phyloP scores from a whole-genome alignment of 2,113 vertebrate species.

The Gymnarchus niloticus region DNA sequence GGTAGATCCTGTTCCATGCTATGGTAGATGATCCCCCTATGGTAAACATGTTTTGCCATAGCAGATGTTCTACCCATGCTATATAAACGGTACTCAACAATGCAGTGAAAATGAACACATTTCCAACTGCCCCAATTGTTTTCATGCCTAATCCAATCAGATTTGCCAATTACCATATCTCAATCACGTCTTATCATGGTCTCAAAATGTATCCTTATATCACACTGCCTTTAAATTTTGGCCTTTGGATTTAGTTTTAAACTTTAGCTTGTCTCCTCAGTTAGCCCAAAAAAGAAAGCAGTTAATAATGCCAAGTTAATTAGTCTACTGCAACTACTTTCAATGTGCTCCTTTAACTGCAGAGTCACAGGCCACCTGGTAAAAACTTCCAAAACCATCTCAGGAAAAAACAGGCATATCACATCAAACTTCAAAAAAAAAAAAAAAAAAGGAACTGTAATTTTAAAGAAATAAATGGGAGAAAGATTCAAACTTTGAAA shows the following conservation, averaged over 20 bases:
- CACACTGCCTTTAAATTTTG: background rate
- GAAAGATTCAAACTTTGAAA: conserved; percentile 67
- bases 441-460: conserved; percentile 25
- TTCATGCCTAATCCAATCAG: background rate
- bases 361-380: conserved; percentile 5
- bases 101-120: background rate
- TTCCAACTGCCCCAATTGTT: background rate
- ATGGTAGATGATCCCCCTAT: background rate
- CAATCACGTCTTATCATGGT: background rate
- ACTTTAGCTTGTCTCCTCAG: background rate
- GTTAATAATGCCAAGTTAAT: background rate
- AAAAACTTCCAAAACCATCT: conserved; percentile 10
- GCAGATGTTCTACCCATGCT: background rate
- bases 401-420: conserved; percentile 6
- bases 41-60: too few relatives aligned
- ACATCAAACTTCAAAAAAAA: conserved; percentile 51
- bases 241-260: conserved; percentile 1
- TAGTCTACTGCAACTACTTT: background rate
- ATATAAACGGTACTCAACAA: background rate
- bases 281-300: background rate
- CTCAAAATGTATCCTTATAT: conserved; percentile 10
- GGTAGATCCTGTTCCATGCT: background rate
- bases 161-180: background rate
- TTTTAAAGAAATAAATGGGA: conserved; percentile 54
- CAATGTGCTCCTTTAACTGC: background rate